These are phyloP conservation scores for Scolopax mira DNA, from an alignment of 2,113 vertebrate genomes.

Conservation along the genomic window DNA sequence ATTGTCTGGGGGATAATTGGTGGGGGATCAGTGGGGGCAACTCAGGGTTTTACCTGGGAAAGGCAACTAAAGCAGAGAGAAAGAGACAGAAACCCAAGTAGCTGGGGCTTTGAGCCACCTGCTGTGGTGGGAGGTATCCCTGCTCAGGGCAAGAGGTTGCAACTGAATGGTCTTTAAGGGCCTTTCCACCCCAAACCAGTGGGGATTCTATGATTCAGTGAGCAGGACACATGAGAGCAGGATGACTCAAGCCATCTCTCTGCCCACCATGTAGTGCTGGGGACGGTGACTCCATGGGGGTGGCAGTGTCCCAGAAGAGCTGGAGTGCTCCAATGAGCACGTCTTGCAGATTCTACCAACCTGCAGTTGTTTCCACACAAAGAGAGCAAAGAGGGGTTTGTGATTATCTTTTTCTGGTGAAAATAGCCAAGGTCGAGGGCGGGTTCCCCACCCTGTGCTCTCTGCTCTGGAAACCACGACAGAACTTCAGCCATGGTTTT, in stretches of 20 bases:
- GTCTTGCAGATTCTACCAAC: not conserved
- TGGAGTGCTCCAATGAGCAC: not conserved
- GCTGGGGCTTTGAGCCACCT: not conserved
- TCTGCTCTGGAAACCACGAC: not conserved
- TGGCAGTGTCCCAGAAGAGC: not conserved
- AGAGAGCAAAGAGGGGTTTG: not conserved
- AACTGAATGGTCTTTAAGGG: not conserved
- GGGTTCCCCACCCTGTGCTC: not conserved
- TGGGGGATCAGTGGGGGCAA: not conserved
- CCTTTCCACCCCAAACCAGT: not conserved
- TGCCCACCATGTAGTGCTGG: not conserved
- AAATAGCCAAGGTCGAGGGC: not conserved
- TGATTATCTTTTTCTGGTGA: no score
- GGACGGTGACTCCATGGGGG: not conserved
- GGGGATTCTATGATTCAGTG: not conserved
- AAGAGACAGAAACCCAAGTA: not conserved
- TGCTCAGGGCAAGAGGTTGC: no score
- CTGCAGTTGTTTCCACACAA: not conserved
- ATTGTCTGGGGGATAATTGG: no score
- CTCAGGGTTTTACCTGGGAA: not conserved
- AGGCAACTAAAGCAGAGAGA: not conserved
- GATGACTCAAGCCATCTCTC: not conserved
- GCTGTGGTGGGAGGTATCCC: not conserved
- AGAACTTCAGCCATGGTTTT: not conserved
- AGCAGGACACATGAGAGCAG: not conserved